A percentile compares a stretch with the other conserved stretches of the same genome.
These are phyloP conservation scores for Dryas iulia DNA, from an alignment of 1,140 invertebrate genomes.

Conservation along the genomic window DNA sequence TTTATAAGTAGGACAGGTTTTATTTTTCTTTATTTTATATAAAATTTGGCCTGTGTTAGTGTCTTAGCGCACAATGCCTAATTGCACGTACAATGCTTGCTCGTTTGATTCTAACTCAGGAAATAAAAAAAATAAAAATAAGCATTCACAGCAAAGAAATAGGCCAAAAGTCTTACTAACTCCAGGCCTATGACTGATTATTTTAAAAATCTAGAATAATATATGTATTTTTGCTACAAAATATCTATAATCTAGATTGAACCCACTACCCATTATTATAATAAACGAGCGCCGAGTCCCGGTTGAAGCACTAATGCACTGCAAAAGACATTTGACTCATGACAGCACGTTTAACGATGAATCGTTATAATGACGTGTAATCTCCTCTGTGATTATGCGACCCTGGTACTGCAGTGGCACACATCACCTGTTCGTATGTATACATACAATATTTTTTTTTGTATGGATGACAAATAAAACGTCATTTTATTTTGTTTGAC, in stretches of 20 bases:
- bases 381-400: constrained; percentile 40
- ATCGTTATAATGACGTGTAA: constrained; percentile 43
- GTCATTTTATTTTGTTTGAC: background rate
- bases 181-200: too few species aligned
- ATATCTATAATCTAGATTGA: background rate
- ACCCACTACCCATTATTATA: background rate
- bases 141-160: too few species aligned
- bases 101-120: too few species aligned
- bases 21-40: too few species aligned
- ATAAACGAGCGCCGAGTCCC: background rate
- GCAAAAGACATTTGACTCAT: background rate
- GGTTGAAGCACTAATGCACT: background rate
- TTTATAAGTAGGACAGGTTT: too few species aligned
- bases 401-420: constrained; percentile 48
- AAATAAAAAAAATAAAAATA: too few species aligned
- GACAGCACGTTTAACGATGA: constrained; percentile 3
- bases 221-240: too few species aligned
- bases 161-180: too few species aligned
- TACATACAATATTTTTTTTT: background rate
- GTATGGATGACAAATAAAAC: background rate
- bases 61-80: too few species aligned
- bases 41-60: too few species aligned
- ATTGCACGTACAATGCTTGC: too few species aligned
- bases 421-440: constrained; percentile 50
- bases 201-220: too few species aligned